Evolutionary conservation across 2,888 invertebrate species (phyloP).

Genomic region (Homarus gammarus): DNA sequence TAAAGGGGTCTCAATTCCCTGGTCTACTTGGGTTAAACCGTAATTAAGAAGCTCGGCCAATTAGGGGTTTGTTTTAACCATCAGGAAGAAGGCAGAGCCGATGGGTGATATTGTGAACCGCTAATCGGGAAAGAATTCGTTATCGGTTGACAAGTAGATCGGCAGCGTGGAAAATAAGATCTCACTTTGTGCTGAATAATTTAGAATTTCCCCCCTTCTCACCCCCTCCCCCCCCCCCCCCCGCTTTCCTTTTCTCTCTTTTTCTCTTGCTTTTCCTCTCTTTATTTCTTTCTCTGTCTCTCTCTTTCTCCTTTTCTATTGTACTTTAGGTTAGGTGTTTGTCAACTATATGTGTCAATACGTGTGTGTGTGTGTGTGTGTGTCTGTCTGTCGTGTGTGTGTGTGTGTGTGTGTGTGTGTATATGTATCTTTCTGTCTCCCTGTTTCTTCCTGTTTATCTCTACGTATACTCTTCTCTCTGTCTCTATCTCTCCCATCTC

Average conservation of each 20-base stretch:
- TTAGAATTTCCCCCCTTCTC: background rate
- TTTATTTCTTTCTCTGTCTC: background rate
- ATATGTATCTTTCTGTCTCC: background rate
- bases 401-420: background rate
- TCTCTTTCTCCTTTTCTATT: background rate
- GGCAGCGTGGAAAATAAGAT: constrained; percentile 32
- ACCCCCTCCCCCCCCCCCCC: background rate
- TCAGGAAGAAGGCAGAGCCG: constrained; percentile 5
- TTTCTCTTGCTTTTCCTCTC: background rate
- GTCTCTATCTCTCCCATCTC: constrained; percentile 24
- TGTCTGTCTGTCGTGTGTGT: background rate
- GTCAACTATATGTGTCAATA: background rate
- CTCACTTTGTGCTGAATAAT: constrained; percentile 55
- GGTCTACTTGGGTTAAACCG: constrained; percentile 19
- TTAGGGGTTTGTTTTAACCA: constrained; percentile 29
- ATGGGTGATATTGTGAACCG: background rate
- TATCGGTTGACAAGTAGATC: constrained; percentile 58
- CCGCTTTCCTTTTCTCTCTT: background rate
- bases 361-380: background rate
- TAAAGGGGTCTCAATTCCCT: constrained; percentile 26
- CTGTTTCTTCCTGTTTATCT: background rate
- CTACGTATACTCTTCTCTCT: constrained; percentile 33
- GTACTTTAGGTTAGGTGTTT: no score
- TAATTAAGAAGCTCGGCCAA: constrained; percentile 40
- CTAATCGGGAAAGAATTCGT: constrained; percentile 48